Percentiles rank a stretch among this genome's conserved stretches.
These are phyloP conservation scores for Gallinago paraguaiae DNA, from an alignment of 2,113 vertebrate genomes.

Conservation along the genomic window DNA sequence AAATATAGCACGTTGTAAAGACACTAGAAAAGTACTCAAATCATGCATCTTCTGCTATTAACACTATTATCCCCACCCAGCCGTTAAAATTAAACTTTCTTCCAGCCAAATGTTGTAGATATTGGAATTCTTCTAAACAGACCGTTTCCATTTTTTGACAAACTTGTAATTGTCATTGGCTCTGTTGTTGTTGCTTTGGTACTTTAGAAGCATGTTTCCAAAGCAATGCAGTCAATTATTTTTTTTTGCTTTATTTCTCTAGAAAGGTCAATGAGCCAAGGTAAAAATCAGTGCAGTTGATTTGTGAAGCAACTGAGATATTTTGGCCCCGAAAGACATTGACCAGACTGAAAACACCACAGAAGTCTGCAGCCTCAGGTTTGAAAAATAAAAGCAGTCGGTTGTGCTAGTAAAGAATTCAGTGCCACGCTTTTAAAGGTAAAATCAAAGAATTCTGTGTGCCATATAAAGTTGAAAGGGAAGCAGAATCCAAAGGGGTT, in stretches of 20 bases:
- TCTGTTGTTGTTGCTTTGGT: neutral
- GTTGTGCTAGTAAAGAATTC: conserved; percentile 72
- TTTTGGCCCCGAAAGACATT: neutral
- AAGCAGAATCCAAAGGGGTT: conserved; percentile 71
- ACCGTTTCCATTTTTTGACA: fast-evolving
- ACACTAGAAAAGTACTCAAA: neutral
- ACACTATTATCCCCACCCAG: neutral
- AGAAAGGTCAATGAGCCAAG: neutral
- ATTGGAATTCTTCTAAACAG: neutral
- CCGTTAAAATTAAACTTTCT: neutral
- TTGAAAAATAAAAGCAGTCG: conserved; percentile 38
- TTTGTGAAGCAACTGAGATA: conserved; percentile 2
- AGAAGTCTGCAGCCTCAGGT: neutral
- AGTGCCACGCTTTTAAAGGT: conserved; percentile 75
- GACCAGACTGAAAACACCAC: conserved; percentile 20
- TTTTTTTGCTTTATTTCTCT: neutral
- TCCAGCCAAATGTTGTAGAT: neutral
- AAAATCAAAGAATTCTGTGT: conserved; percentile 80
- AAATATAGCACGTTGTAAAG: neutral
- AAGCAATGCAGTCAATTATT: neutral
- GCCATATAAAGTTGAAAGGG: conserved; percentile 76
- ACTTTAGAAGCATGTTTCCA: neutral
- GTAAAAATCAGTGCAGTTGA: neutral
- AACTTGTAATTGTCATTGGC: neutral
- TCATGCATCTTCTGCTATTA: neutral